phyloP scores from a whole-genome alignment of 2,888 invertebrate genomes.

The Anoplius nigerrimus region DNA sequence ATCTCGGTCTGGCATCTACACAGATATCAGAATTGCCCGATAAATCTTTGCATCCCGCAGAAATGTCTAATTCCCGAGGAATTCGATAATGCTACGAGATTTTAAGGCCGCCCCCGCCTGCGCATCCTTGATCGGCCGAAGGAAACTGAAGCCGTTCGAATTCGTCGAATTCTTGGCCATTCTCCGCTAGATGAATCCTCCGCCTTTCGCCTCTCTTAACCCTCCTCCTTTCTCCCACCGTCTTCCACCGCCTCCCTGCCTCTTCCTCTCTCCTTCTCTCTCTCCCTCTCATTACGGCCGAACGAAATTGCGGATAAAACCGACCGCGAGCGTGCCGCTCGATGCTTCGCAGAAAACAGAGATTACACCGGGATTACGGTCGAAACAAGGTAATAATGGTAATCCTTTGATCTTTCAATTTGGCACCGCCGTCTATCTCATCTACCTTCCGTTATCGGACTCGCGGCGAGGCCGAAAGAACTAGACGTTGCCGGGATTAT shows the following conservation, averaged over 20 bases:
- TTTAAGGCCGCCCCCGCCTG: too few relatives aligned
- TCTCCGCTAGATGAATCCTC: too few relatives aligned
- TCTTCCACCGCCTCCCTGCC: background rate
- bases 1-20: too few relatives aligned
- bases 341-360: slow-evolving; percentile 32
- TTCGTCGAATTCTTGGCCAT: too few relatives aligned
- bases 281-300: background rate
- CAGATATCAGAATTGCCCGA: too few relatives aligned
- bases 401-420: slow-evolving; percentile 69
- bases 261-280: background rate
- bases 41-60: too few relatives aligned
- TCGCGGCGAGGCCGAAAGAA: slow-evolving; percentile 31
- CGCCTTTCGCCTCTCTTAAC: background rate
- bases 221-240: background rate
- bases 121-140: too few relatives aligned
- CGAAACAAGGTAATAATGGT: slow-evolving; percentile 43
- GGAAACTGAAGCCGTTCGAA: too few relatives aligned
- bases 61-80: too few relatives aligned
- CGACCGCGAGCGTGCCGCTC: background rate
- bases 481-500: background rate
- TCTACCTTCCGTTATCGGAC: slow-evolving; percentile 20
- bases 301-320: background rate
- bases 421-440: slow-evolving; percentile 40
- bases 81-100: too few relatives aligned
- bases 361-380: slow-evolving; percentile 26